Percentiles rank a stretch among this genome's conserved stretches.
Evolutionary conservation across 2,797 vertebrate species (phyloP).

Genomic region (Xenops minutus): DNA sequence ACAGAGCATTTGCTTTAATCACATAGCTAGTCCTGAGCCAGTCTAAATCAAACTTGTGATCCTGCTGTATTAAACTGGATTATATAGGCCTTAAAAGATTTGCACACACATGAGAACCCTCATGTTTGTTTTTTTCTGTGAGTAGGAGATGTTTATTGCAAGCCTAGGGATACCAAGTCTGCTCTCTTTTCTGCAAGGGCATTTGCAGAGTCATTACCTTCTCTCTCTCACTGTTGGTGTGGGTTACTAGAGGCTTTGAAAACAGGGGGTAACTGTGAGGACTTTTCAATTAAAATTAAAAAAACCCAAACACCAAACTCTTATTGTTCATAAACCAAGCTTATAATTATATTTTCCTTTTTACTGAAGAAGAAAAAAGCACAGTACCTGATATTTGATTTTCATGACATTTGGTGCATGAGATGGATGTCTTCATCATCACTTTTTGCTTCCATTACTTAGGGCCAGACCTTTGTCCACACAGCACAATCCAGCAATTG

Average conservation of each 20-base stretch:
- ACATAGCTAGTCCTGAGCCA: background rate
- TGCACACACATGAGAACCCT: rapidly evolving
- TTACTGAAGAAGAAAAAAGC: background rate
- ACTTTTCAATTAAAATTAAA: background rate
- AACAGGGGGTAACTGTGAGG: background rate
- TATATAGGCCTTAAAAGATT: background rate
- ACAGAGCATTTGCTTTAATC: background rate
- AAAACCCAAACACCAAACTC: rapidly evolving
- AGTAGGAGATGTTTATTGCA: background rate
- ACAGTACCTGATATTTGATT: background rate
- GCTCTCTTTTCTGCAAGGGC: background rate
- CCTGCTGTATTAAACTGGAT: background rate
- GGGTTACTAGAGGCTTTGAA: background rate
- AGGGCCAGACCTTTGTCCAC: background rate
- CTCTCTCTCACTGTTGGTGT: background rate
- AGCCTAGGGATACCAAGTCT: background rate
- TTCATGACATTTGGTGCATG: background rate
- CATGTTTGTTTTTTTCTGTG: background rate
- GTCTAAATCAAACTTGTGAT: background rate
- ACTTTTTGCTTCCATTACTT: background rate
- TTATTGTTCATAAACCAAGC: background rate
- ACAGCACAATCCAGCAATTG: background rate
- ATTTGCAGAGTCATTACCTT: background rate
- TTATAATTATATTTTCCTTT: background rate
- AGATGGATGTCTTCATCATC: background rate